Conservation (phyloP, 1,140 invertebrate species). For the Euborellia annulipes region DNA sequence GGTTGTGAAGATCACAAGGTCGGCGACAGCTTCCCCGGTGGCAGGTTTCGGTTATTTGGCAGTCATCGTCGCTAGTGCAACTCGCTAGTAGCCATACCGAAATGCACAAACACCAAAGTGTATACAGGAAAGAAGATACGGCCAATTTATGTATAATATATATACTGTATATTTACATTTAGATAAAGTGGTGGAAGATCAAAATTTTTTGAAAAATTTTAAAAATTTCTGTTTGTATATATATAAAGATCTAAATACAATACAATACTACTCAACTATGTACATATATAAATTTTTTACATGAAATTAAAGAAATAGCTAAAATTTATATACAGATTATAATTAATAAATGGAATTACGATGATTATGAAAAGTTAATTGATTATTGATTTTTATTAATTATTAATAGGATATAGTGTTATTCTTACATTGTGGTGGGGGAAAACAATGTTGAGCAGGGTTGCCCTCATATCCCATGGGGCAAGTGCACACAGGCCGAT, state of each 20-base stretch:
- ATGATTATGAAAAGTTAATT: not conserved
- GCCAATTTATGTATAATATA: too few relatives aligned
- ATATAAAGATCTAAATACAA: too few relatives aligned
- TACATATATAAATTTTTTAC: too few relatives aligned
- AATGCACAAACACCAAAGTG: slow-evolving; percentile 1
- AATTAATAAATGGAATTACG: not conserved
- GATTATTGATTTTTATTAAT: slow-evolving; percentile 1
- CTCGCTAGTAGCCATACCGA: slow-evolving; percentile 55
- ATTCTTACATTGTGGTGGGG: slow-evolving; percentile 50
- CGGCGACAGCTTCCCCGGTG: slow-evolving; percentile 61
- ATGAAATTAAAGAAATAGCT: too few relatives aligned
- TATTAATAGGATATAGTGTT: slow-evolving; percentile 4
- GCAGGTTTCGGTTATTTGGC: slow-evolving; percentile 62
- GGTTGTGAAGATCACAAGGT: slow-evolving; percentile 65
- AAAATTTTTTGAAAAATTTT: too few relatives aligned
- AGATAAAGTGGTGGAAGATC: slow-evolving; percentile 5
- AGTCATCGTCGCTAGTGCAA: slow-evolving; percentile 67
- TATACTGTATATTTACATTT: slow-evolving; percentile 15
- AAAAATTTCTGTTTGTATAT: too few relatives aligned
- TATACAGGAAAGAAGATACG: slow-evolving; percentile 7
- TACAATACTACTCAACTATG: too few relatives aligned
- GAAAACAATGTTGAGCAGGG: slow-evolving; percentile 53
- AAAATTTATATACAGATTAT: too few relatives aligned
- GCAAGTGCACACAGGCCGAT: slow-evolving; percentile 61
- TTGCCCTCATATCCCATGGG: slow-evolving; percentile 56